phyloP scores from a whole-genome alignment of 1,140 invertebrate species.

The Pseudomyrmex concolor region DNA sequence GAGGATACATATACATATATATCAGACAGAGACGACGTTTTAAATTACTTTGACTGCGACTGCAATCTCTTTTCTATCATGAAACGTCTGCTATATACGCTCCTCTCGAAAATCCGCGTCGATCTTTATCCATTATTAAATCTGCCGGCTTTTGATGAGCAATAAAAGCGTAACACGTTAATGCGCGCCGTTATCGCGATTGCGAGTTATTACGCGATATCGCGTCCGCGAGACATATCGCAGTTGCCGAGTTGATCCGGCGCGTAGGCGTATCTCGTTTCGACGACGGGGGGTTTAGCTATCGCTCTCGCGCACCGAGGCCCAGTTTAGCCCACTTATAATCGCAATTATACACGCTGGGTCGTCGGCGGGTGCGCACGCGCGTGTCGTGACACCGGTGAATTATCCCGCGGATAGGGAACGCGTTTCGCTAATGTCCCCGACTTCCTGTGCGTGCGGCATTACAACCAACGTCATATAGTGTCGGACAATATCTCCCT shows the following conservation, averaged over 20 bases:
- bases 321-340: conserved; percentile 45
- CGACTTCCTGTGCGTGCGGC: conserved; percentile 67
- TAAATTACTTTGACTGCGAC: neutral
- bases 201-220: conserved; percentile 49
- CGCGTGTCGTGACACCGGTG: conserved; percentile 53
- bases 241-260: conserved; percentile 33
- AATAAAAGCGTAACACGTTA: conserved; percentile 47
- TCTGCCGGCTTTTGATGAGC: conserved; percentile 9
- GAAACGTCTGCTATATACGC: neutral
- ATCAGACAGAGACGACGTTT: neutral
- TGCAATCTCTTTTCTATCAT: neutral
- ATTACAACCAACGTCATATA: conserved; percentile 50
- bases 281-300: conserved; percentile 36
- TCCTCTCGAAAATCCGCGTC: conserved; percentile 10
- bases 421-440: conserved; percentile 62
- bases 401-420: conserved; percentile 63
- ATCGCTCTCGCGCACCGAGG: conserved; percentile 56
- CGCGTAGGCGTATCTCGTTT: conserved; percentile 54
- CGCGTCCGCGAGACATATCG: conserved; percentile 8
- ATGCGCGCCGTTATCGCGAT: conserved; percentile 33
- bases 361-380: conserved; percentile 8
- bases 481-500: conserved; percentile 49
- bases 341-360: conserved; percentile 57
- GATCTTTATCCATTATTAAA: conserved; percentile 44
- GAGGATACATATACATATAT: neutral